Evolutionary conservation across 1,140 invertebrate genomes (phyloP).

Genomic region (Heliconius himera): DNA sequence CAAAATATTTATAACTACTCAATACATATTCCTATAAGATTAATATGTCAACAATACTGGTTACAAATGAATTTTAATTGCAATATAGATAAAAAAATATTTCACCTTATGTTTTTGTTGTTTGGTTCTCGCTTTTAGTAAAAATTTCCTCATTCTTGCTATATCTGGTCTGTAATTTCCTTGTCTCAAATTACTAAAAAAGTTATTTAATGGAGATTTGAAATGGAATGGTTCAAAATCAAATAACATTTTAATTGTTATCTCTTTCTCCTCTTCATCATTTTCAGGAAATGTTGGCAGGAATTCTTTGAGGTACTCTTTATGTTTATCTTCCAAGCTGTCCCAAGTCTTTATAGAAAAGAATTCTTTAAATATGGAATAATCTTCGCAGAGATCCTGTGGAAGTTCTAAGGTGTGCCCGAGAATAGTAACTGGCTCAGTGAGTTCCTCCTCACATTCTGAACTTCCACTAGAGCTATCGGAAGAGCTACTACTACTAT

Average conservation of each 20-base stretch:
- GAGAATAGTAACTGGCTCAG: slow-evolving; percentile 79
- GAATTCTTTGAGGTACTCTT: slow-evolving; percentile 84
- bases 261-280: slow-evolving; percentile 85
- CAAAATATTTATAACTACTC: slow-evolving; percentile 35
- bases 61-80: background rate
- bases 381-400: slow-evolving; percentile 84
- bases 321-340: slow-evolving; percentile 83
- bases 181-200: slow-evolving; percentile 86
- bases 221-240: slow-evolving; percentile 87
- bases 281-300: slow-evolving; percentile 86
- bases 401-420: slow-evolving; percentile 82
- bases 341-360: slow-evolving; percentile 86
- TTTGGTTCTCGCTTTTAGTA: slow-evolving; percentile 71
- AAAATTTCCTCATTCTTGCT: slow-evolving; percentile 81
- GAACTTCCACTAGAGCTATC: slow-evolving; percentile 71
- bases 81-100: background rate
- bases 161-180: slow-evolving; percentile 86
- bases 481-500: slow-evolving; percentile 69
- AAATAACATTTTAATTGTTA: slow-evolving; percentile 86
- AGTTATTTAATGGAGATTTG: slow-evolving; percentile 86
- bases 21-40: background rate
- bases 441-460: slow-evolving; percentile 79
- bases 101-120: slow-evolving; percentile 74
- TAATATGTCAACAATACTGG: slow-evolving; percentile 7
- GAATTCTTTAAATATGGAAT: slow-evolving; percentile 85